These are phyloP conservation scores for Drosophila pegasa DNA, from an alignment of 2,888 invertebrate species.

Conservation along the genomic window DNA sequence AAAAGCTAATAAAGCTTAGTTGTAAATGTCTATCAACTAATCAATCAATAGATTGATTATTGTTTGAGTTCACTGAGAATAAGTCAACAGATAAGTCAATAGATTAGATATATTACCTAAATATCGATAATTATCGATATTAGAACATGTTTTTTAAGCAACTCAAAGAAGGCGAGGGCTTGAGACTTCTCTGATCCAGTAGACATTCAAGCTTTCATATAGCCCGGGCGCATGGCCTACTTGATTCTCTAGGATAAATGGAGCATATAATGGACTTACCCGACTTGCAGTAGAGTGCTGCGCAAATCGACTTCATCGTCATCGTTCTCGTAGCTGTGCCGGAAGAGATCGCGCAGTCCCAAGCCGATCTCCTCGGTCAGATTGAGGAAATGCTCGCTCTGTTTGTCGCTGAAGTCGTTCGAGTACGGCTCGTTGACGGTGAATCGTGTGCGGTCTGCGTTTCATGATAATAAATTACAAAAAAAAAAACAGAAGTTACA, in stretches of 20 bases:
- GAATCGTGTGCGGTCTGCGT: constrained; percentile 76
- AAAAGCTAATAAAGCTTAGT: neutral
- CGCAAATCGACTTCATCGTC: constrained; percentile 63
- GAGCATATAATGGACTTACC: constrained; percentile 66
- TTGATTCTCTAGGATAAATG: neutral
- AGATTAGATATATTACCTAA: too few relatives aligned
- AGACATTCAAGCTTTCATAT: neutral
- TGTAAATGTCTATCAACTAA: neutral
- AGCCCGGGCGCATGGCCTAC: neutral
- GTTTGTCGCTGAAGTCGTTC: constrained; percentile 47
- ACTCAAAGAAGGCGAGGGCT: neutral
- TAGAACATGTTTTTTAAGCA: neutral
- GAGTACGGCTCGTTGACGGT: constrained; percentile 76
- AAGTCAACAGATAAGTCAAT: too few relatives aligned
- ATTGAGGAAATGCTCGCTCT: constrained; percentile 50
- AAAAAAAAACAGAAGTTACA: neutral
- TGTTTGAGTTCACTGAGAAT: too few relatives aligned
- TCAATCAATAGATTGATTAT: neutral
- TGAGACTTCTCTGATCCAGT: neutral
- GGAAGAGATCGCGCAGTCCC: constrained; percentile 65
- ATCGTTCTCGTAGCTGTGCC: constrained; percentile 42
- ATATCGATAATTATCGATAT: neutral
- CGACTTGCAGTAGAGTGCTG: constrained; percentile 66
- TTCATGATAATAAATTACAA: constrained; percentile 4
- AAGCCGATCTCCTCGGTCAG: constrained; percentile 63